Conservation (phyloP, 2,888 invertebrate genomes). For the Tinea semifulvella region DNA sequence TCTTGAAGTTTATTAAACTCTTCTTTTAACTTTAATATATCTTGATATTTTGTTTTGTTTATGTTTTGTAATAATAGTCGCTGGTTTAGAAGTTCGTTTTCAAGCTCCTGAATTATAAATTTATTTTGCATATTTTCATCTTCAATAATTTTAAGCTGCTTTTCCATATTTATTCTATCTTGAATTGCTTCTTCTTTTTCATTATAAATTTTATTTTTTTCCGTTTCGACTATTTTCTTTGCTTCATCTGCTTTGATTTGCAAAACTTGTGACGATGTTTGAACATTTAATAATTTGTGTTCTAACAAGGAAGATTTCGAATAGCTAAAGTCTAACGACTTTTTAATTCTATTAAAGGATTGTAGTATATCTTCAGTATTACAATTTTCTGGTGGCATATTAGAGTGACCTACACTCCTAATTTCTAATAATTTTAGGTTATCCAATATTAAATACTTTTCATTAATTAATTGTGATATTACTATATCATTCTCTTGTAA, state of each 20-base stretch:
- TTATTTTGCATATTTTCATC: constrained; percentile 27
- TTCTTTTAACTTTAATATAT: constrained; percentile 37
- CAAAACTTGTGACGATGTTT: constrained; percentile 47
- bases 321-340: constrained; percentile 31
- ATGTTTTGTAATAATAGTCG: constrained; percentile 41
- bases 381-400: constrained; percentile 32
- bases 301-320: constrained; percentile 34
- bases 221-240: constrained; percentile 44
- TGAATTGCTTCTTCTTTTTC: constrained; percentile 49
- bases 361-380: constrained; percentile 32
- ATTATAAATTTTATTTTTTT: constrained; percentile 43
- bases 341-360: constrained; percentile 39
- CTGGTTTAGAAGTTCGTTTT: constrained; percentile 43
- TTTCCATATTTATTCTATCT: constrained; percentile 36
- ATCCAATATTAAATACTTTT: constrained; percentile 37
- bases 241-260: constrained; percentile 52
- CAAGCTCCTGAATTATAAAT: constrained; percentile 38
- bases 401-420: constrained; percentile 39
- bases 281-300: constrained; percentile 39
- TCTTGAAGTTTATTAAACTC: constrained; percentile 35
- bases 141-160: constrained; percentile 33
- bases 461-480: constrained; percentile 33
- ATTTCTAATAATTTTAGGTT: constrained; percentile 46
- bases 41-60: constrained; percentile 34
- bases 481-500: constrained; percentile 24